Base-by-base conservation (phyloP, 2,113 vertebrate genomes). In the Microcebus griseorufus region DNA sequence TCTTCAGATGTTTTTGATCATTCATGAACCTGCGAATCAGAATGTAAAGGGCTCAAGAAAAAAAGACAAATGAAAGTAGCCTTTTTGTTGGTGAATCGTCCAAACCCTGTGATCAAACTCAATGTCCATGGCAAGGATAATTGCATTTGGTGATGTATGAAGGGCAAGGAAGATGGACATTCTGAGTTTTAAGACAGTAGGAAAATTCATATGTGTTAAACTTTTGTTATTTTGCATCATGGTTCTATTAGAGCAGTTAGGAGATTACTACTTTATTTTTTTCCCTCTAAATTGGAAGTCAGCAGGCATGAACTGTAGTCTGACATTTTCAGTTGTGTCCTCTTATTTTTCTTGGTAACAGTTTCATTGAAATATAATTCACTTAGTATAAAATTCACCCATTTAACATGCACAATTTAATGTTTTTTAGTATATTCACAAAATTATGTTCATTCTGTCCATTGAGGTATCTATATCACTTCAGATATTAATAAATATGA, bases 1-100 rank as follows among this genome's bases (percentile, higher is more conserved):
- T 87, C 62, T 83, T 60, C 60, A 53, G 27, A 29, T 92, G 32
- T 62, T 80, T 92, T 75, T 34, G 23, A 90, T 87, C 51, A 79
- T 88, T 94, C 7, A 4, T 45, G 69, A 95, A 94, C 92, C 39
- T 81, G 14, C 73, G 79, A 82, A 97, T 94, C 60, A 83, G 37
- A 92, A 80, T 86, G 45, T 92, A 48, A 90, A 25, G 48, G n/a
- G 20, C 67, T 93, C 76, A 55, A 23, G 10, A 48, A 37, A 92
- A 92, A 80, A 92, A 55, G 37, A 76, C 16, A 92, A 84, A 51
- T 87, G 25, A 93, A 84, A 87, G 1, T 11, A 86, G 51, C 3
- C 11, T 84, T 69, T 76, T 78, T 73, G 7, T 53, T 73, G 51
- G 64, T 29, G 72, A 96, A 78, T 73, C 91, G 22, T 17, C 12